Base-by-base conservation (phyloP, 2,888 invertebrate genomes). In the Bruchidius siliquastri region DNA sequence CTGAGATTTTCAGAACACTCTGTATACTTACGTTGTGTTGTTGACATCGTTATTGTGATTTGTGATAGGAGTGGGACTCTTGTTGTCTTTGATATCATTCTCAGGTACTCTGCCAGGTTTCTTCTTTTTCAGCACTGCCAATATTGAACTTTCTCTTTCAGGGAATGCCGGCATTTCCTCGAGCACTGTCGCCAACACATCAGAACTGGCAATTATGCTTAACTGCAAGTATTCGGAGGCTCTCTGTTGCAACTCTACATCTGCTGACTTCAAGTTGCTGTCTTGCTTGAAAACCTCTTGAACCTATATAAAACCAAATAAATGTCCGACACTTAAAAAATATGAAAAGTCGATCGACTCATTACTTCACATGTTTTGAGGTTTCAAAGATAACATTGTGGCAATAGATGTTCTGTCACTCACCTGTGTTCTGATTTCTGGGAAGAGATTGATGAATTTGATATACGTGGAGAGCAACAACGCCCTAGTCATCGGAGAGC, bases 111-210 rank as follows among this genome's bases (percentile, higher is more conserved):
- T 91, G 0, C 96, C 97, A 0, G 98, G 98, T 84, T 98, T 98
- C 88, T 98, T 98, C 89, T 99, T 99, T 88, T 99, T 99, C 82
- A 99, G 88, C 78, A 99, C 98, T 72, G 98, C 97, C 80, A 99
- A 88, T 82, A 99, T 98, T 20, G 98, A 98, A 76, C 98, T 98
- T 88, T 98, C 98, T 79, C 99, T 91, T 88, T 99, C 99, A 3
- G 99, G 98, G 88, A 99, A 99, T 72, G 99, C 98, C 77, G 99
- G 99, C 99, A 99, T 99, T 89, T 99, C 99, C 89, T 99, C 99
- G 80, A 99, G 88, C 72, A 99, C 98, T 72, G 98, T 99, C 22
- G 98, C 98, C 85, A 99, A 88, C 74, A 99, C 98, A 90, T 99
- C 99, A 73, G 97, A 93, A 78, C 97, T 96, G 32, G 98, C 97